phyloP scores from a whole-genome alignment of 2,797 vertebrate species.

The Tympanoctomys barrerae region DNA sequence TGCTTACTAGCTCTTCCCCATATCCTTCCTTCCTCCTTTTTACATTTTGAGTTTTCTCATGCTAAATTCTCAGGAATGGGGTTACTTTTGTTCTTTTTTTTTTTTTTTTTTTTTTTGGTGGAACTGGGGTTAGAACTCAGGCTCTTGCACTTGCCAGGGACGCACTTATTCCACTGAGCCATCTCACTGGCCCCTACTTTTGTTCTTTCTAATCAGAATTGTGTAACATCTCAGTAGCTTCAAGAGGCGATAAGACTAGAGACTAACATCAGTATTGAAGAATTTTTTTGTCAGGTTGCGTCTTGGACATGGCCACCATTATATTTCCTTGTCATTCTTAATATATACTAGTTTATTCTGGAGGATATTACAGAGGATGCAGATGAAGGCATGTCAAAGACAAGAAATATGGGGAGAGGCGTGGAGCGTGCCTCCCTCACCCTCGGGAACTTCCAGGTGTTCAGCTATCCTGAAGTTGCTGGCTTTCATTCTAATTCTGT shows the following conservation, averaged over 20 bases:
- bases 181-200: background rate
- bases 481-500: background rate
- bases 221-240: background rate
- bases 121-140: no score
- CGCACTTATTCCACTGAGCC: no score
- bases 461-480: background rate
- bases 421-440: background rate
- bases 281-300: slow-evolving; percentile 11
- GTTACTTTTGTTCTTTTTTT: background rate
- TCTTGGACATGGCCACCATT: background rate
- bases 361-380: background rate
- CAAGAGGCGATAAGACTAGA: background rate
- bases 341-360: background rate
- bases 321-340: background rate
- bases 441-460: background rate
- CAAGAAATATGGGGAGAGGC: background rate
- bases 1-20: background rate
- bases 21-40: background rate
- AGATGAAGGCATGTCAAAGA: background rate
- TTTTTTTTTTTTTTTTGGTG: no score
- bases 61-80: slow-evolving; percentile 21
- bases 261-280: background rate
- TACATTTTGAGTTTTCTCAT: slow-evolving; percentile 60
- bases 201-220: slow-evolving; percentile 16
- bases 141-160: no score